Percentiles rank a stretch among this genome's conserved stretches.
Evolutionary conservation across 2,888 invertebrate species (phyloP).

Genomic region (Drosophila mercatorum): DNA sequence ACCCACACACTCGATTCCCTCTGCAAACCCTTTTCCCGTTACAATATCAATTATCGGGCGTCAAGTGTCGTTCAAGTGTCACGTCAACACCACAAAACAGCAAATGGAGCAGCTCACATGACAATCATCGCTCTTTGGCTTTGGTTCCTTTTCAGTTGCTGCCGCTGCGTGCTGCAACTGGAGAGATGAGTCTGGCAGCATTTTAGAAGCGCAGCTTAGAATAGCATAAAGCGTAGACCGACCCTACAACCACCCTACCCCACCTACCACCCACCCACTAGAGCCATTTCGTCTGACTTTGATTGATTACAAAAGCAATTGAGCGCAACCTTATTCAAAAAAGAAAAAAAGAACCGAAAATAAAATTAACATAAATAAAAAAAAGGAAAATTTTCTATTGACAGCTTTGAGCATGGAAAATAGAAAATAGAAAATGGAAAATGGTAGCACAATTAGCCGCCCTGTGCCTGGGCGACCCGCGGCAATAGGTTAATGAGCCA

Average conservation of each 20-base stretch:
- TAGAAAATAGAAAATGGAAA: conserved; percentile 8
- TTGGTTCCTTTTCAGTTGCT: conserved; percentile 7
- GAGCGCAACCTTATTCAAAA: conserved; percentile 56
- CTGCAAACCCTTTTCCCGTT: conserved; percentile 12
- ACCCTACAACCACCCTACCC: background rate
- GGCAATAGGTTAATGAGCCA: conserved; percentile 52
- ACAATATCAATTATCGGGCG: conserved; percentile 74
- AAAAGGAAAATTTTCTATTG: conserved; percentile 56
- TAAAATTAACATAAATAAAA: conserved; percentile 73
- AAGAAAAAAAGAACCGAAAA: conserved; percentile 31
- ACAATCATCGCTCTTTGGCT: conserved; percentile 45
- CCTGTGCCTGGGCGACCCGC: conserved; percentile 23
- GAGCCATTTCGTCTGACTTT: conserved; percentile 47
- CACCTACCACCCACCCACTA: background rate
- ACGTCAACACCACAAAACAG: conserved; percentile 68
- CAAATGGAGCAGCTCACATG: conserved; percentile 49
- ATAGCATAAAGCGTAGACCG: background rate
- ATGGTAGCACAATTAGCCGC: conserved; percentile 56
- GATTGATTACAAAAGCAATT: conserved; percentile 76
- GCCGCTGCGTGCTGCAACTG: conserved; percentile 2
- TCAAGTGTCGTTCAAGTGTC: conserved; percentile 78
- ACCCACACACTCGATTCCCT: no score
- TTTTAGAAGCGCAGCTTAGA: conserved; percentile 29
- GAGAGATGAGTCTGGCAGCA: conserved; percentile 33
- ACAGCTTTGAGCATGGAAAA: conserved; percentile 52